A percentile compares a stretch with the other conserved stretches of the same genome.
Evolutionary conservation across 2,888 invertebrate species (phyloP).

Genomic region (Rosalia funebris): DNA sequence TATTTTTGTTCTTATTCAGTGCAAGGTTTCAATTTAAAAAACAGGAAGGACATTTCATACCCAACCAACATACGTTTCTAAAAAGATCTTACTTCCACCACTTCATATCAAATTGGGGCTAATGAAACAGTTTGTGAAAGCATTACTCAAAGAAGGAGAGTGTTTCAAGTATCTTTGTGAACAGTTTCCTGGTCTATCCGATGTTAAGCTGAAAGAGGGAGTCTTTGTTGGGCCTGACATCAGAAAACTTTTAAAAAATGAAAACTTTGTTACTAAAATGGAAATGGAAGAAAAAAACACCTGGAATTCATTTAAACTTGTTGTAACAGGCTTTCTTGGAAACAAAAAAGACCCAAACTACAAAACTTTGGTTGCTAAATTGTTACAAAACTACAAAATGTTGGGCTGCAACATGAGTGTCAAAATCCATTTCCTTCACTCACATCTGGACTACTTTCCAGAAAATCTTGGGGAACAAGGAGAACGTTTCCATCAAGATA

Average conservation of each 20-base stretch:
- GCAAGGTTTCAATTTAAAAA: too few relatives aligned
- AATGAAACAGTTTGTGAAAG: slow-evolving; percentile 4
- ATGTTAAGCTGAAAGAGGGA: slow-evolving; percentile 14
- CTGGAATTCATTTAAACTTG: background rate
- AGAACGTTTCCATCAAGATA: background rate
- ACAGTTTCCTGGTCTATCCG: too few relatives aligned
- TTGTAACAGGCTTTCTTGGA: background rate
- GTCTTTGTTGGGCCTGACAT: background rate
- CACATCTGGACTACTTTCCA: background rate
- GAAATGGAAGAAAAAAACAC: background rate
- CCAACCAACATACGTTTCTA: too few relatives aligned
- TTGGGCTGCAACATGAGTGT: background rate
- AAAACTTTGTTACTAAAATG: background rate
- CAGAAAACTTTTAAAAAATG: background rate
- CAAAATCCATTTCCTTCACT: background rate
- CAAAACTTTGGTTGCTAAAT: background rate
- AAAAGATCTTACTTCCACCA: too few relatives aligned
- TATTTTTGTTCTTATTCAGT: too few relatives aligned
- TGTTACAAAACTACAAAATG: background rate
- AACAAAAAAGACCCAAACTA: background rate
- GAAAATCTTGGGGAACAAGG: slow-evolving; percentile 1
- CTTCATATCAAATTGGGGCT: slow-evolving; percentile 2
- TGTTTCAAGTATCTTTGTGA: too few relatives aligned
- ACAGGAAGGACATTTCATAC: too few relatives aligned
- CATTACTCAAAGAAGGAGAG: background rate